These are phyloP conservation scores for Microtus montanus DNA, from an alignment of 2,113 vertebrate species.

Conservation along the genomic window DNA sequence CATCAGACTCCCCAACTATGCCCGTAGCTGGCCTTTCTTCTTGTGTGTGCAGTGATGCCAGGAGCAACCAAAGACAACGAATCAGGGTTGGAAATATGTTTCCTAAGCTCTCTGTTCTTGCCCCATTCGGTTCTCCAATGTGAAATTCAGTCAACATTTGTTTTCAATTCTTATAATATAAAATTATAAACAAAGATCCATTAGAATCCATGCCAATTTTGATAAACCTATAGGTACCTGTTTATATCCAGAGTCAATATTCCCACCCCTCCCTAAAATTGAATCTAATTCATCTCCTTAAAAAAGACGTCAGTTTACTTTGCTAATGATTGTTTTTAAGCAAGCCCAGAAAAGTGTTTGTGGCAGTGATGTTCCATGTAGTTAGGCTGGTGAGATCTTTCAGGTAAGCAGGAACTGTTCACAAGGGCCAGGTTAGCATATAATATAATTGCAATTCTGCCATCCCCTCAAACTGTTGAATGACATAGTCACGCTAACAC, in stretches of 20 bases:
- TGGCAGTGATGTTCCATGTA: not conserved
- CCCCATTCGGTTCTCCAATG: not conserved
- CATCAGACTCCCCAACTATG: not conserved
- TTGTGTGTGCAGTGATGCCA: not conserved
- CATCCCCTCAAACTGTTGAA: slow-evolving; percentile 52
- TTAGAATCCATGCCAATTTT: not conserved
- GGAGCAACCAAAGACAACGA: not conserved
- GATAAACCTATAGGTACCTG: not conserved
- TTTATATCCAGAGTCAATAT: not conserved
- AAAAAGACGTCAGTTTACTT: not conserved
- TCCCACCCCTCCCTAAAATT: not conserved
- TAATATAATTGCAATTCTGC: slow-evolving; percentile 61
- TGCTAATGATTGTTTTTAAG: not conserved
- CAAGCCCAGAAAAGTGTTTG: not conserved
- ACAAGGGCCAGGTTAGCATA: slow-evolving; percentile 54
- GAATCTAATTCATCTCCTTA: not conserved
- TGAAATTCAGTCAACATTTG: not conserved
- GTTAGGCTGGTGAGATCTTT: slow-evolving; percentile 42
- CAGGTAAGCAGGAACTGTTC: slow-evolving; percentile 56
- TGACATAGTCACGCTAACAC: slow-evolving; percentile 44
- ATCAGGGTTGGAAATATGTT: not conserved
- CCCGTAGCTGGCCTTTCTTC: not conserved
- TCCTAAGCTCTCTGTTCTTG: not conserved
- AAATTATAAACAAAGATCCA: not conserved
- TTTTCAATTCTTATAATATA: not conserved